Conservation (phyloP, 2,797 vertebrate genomes). For the Sebastes kiyomatsui region DNA sequence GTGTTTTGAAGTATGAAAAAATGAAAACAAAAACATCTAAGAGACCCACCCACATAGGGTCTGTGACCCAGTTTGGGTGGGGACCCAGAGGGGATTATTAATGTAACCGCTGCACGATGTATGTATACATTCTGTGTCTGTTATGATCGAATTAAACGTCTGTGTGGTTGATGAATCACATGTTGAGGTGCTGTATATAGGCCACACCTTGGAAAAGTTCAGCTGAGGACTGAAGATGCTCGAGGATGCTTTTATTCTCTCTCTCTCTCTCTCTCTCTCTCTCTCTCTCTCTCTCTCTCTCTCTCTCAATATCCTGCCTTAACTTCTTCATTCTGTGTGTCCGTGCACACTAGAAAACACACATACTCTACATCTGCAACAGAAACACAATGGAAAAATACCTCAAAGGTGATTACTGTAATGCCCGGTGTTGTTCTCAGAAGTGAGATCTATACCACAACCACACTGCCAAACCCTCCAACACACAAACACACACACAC, state of each 20-base stretch:
- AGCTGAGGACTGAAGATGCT: conserved; percentile 23
- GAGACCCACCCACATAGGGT: neutral
- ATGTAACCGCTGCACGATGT: neutral
- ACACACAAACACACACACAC: conserved; percentile 31
- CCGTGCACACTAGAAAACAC: neutral
- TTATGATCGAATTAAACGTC: conserved; percentile 28
- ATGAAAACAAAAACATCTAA: neutral
- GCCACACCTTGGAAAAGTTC: conserved; percentile 59
- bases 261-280: neutral
- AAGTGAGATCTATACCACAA: conserved; percentile 59
- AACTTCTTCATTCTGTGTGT: neutral
- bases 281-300: neutral
- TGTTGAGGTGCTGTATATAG: neutral
- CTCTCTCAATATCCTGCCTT: neutral
- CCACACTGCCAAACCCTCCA: conserved; percentile 44
- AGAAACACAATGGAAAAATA: conserved; percentile 41
- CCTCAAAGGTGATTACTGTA: conserved; percentile 57
- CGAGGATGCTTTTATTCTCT: neutral
- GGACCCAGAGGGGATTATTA: conserved; percentile 6
- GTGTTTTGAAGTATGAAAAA: neutral
- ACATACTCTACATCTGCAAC: conserved; percentile 23
- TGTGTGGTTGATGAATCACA: conserved; percentile 53
- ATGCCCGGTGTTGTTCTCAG: conserved; percentile 62
- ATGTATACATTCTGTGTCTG: conserved; percentile 30
- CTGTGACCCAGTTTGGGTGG: neutral